Base-by-base conservation (phyloP, 2,113 vertebrate genomes). In the Dendropsophus ebraccatus region DNA sequence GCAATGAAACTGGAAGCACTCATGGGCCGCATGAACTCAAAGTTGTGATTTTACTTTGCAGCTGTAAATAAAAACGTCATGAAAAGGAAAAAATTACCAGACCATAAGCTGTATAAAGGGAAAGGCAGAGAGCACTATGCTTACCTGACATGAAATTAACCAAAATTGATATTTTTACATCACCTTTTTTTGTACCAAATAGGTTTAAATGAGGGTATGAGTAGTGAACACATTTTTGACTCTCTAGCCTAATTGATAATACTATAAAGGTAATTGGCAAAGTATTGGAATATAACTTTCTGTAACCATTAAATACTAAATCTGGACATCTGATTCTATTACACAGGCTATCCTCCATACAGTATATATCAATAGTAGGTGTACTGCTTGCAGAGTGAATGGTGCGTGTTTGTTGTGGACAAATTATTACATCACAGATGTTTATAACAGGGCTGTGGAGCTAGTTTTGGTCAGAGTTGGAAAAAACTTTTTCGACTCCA, bases 1-100 rank as follows among this genome's bases (percentile, higher is more conserved):
- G 95, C 93, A 87, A 89, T 96, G 83, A 95, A 94, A 87, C 88
- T 98, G 90, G 94, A 97, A 90, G 96, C 95, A 88, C 91, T 96
- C 83, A 94, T 98, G 95, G 80, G 54, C 35, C 86, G 91, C 80
- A 93, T 96, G 88, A 92, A 88, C 58, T 89, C 93, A 70, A 91
- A 88, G 88, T 87, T 97, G 62, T 97, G 90, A 95, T 81, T 28
- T 23, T 62, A 88, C 82, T 65, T 17, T 67, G 21, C 8, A 41
- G 30, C 32, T 88, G 25, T 28, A 30, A 17, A 17, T 52, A 3
- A 9, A 21, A 16, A 23, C 13, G 10, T 28, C 14, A 77, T 10
- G 54, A 76, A 28, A 52, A 17, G 9, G 17, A 54, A 16, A 14
- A 50, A 17, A 14, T 32, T 54, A 50, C 47, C n/a, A 28, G 25